Evolutionary conservation across 2,888 invertebrate genomes (phyloP).

Genomic region (Protula sp.): DNA sequence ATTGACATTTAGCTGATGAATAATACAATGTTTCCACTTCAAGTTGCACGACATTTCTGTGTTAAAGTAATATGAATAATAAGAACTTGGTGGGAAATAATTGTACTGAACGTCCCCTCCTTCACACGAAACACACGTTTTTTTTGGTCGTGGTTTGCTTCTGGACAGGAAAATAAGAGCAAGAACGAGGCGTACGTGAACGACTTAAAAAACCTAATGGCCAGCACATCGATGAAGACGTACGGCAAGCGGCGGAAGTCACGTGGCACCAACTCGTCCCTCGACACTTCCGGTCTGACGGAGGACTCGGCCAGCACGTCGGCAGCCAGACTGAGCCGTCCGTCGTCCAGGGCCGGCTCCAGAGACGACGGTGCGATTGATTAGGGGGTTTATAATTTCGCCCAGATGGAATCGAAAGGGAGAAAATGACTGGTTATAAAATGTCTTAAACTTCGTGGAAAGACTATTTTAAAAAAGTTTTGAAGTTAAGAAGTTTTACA

Average conservation of each 20-base stretch:
- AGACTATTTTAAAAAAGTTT: too few relatives aligned
- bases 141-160: background rate
- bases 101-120: too few relatives aligned
- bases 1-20: too few relatives aligned
- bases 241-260: background rate
- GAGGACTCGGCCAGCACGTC: background rate
- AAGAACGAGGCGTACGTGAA: constrained; percentile 33
- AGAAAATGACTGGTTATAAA: too few relatives aligned
- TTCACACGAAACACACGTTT: background rate
- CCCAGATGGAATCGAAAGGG: too few relatives aligned
- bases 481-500: too few relatives aligned
- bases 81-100: too few relatives aligned
- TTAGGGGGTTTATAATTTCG: too few relatives aligned
- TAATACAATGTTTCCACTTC: too few relatives aligned
- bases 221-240: constrained; percentile 11
- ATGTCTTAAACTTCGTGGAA: too few relatives aligned
- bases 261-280: background rate
- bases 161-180: background rate
- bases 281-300: background rate
- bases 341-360: background rate
- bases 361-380: background rate
- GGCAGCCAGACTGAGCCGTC: background rate
- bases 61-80: too few relatives aligned
- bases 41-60: too few relatives aligned
- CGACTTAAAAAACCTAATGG: constrained; percentile 38